phyloP scores from a whole-genome alignment of 2,888 invertebrate genomes.

The Temnothorax ravouxi region DNA sequence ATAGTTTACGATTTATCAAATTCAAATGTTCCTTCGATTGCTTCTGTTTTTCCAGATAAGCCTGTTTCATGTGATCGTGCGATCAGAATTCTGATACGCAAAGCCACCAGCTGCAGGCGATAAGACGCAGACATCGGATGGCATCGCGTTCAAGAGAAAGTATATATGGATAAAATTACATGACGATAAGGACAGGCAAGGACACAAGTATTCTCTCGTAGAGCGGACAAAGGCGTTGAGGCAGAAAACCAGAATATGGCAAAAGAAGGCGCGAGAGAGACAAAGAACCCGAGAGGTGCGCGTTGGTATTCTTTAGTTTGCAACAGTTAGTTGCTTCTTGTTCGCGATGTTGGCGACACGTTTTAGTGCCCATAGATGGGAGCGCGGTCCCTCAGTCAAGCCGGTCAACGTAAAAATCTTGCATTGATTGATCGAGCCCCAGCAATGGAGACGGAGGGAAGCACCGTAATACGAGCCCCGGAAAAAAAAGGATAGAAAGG shows the following conservation, averaged over 20 bases:
- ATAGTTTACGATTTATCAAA: slow-evolving; percentile 1
- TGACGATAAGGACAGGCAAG: slow-evolving; percentile 41
- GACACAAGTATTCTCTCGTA: slow-evolving; percentile 11
- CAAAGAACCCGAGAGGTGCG: slow-evolving; percentile 58
- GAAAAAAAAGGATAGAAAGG: slow-evolving; percentile 58
- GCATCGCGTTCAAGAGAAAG: slow-evolving; percentile 28
- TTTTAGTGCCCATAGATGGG: slow-evolving; percentile 84
- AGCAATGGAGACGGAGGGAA: slow-evolving; percentile 58
- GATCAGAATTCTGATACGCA: slow-evolving; percentile 46
- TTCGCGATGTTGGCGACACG: slow-evolving; percentile 83
- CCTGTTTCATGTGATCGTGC: neutral
- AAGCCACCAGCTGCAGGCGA: slow-evolving; percentile 33
- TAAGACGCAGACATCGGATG: neutral
- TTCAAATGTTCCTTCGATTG: neutral
- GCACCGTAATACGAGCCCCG: slow-evolving; percentile 20
- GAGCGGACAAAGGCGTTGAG: neutral
- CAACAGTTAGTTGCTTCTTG: slow-evolving; percentile 83
- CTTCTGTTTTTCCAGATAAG: neutral
- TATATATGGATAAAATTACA: slow-evolving; percentile 43
- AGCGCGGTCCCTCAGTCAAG: slow-evolving; percentile 79
- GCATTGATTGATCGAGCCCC: slow-evolving; percentile 83
- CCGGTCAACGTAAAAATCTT: slow-evolving; percentile 81
- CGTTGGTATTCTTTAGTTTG: slow-evolving; percentile 78
- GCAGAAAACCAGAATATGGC: slow-evolving; percentile 5
- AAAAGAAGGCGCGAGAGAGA: slow-evolving; percentile 49